Base-by-base conservation (phyloP, 2,113 vertebrate species). In the Menura novaehollandiae region DNA sequence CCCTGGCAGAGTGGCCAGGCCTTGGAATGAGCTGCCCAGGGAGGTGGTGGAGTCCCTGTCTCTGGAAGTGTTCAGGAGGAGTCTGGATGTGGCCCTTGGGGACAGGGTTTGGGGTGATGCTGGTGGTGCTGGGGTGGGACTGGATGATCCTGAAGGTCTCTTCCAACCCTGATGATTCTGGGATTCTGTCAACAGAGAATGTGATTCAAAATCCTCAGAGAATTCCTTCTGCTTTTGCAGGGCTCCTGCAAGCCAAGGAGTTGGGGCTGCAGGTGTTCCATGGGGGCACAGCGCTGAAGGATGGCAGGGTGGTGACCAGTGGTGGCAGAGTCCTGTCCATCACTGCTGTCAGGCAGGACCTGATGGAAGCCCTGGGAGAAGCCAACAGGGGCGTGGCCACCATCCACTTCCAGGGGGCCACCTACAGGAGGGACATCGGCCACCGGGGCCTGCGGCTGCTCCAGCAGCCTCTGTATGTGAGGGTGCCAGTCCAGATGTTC, bases 241-340 rank as follows among this genome's bases (percentile, higher is more conserved):
- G 98, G 21, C 92, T 99, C 30, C 94, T 96, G 53, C 98, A 97
- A 76, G 97, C 98, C 24, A 41, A 97, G 93, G 98, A 98, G 33
- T 68, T 93, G 78, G 99, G 98, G 16, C 94, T 99, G 82, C 98
- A 98, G 95, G 98, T 99, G 51, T 99, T 99, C 97, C 99, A 99
- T 5, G 98, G 98, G 1, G 98, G 98, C 53, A 99, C 99, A 0
- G 82, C 93, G 0, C 93, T 98, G 69, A 98, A 97, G 79, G 98
- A 98, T 1, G 98, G 97, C 30, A 96, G 88, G 60, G 97, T 99
- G 87, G 95, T 99, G 37, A 98, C 98, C 15, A 98, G 92, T 5
- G 99, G 99, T 2, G 98, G 98, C 58, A 98, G 99, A 46, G 99
- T 99, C 52, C 95, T 99, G 37, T 98, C 98, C 0, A 72, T 99